Evolutionary conservation across 1,140 invertebrate species (phyloP), one percentile per base, ranked within the genome.

Genomic region (Aphis craccivora): DNA sequence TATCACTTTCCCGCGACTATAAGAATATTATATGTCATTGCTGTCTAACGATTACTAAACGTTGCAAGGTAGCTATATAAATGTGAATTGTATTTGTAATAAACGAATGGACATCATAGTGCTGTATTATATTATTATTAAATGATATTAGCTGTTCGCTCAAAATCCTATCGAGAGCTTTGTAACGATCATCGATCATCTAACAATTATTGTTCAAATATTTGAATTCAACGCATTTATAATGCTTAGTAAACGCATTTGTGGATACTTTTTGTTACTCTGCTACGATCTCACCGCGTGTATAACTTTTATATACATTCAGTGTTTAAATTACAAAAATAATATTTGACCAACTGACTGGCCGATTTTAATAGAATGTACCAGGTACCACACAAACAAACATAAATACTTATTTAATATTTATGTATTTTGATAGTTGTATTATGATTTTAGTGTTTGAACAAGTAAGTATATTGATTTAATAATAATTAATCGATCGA

Each of bases 291-390:
- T 30, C 4, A 14, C 1, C n/a, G 60, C 60, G n/a, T 76, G n/a
- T 76, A 76, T 35, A 76, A n/a, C 60, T n/a, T 35, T n/a, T n/a
- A n/a, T 67, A 14, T 18, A 30, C 60, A n/a, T 20, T 18, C 30
- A 76, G 60, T n/a, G 60, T 76, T 76, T 76, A 76, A 76, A 76
- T 76, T 76, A 76, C 60, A 76, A 76, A 76, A 76, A 76, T n/a
- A 76, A 76, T 76, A 76, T 76, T 76, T 76, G 60, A 76, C 60
- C 60, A 76, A 76, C 60, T 76, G 60, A n/a, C 60, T 76, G 60
- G n/a, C 60, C 3, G 60, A 76, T n/a, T 76, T 76, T 76, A 67
- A 30, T 67, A n/a, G 30, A 67, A 67, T 30, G 30, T 67, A 67
- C 30, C 18, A n/a, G 30, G 14, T n/a, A 76, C 30, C 60, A 6